Percentiles rank a stretch among this genome's conserved stretches.
Conservation (phyloP, 2,888 invertebrate species). For the Yponomeuta cagnagella region DNA sequence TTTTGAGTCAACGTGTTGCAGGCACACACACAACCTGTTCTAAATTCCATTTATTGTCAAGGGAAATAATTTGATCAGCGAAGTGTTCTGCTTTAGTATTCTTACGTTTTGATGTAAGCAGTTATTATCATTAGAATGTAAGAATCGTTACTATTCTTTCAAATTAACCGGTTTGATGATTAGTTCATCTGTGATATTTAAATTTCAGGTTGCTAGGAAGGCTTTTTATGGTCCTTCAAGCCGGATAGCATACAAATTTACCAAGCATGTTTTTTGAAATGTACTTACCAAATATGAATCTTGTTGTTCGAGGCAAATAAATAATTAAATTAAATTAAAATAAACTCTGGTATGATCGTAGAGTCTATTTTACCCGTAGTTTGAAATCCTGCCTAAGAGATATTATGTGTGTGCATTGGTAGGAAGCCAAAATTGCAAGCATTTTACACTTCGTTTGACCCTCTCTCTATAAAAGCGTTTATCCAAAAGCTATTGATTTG, state of each 20-base stretch:
- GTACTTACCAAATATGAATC: too few species aligned
- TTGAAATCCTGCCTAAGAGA: background rate
- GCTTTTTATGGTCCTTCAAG: constrained; percentile 12
- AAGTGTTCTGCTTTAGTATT: too few species aligned
- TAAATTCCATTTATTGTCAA: constrained; percentile 12
- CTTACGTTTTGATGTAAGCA: too few species aligned
- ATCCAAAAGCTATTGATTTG: constrained; percentile 58
- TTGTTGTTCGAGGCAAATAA: too few species aligned
- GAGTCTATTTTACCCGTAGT: background rate
- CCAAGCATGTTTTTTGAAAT: background rate
- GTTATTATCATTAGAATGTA: too few species aligned
- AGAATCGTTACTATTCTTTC: too few species aligned
- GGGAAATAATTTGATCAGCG: constrained; percentile 3
- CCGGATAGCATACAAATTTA: background rate
- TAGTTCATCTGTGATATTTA: background rate
- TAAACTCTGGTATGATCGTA: background rate
- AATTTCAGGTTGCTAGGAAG: background rate
- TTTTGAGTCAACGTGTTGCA: background rate
- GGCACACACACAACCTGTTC: constrained; percentile 7
- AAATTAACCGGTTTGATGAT: too few species aligned
- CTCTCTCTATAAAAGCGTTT: constrained; percentile 32
- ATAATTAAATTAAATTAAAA: too few species aligned
- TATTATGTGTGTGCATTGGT: background rate
- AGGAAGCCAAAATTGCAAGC: background rate
- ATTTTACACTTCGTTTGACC: constrained; percentile 12